Base-by-base conservation (phyloP, 1,140 invertebrate species). In the Pseudomyrmex concolor region DNA sequence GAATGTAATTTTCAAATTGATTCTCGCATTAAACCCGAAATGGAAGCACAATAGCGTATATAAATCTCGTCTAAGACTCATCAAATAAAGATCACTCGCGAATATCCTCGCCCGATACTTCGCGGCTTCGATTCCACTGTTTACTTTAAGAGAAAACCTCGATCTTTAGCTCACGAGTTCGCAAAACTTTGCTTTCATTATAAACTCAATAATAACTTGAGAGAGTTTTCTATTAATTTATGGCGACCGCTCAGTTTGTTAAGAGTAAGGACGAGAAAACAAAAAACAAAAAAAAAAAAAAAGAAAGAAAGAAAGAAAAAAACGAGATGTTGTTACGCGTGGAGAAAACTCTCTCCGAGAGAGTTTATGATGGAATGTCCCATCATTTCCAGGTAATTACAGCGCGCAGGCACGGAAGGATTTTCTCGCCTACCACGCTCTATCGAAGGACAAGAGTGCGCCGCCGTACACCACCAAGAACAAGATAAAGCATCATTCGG, bases 401-500 rank as follows among this genome's bases (percentile, higher is more conserved):
- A 80, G 76, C 76, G 76, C 54, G 8, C 76, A 80, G 45, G 76
- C 76, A 71, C 76, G 76, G 8, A 80, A 80, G 45, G 76, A 80
- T 60, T 80, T 80, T 66, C 71, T 80, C 55, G 66, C 76, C 43
- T 71, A 70, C 2, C 76, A 80, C 34, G 43, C 81, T 54, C 50
- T 76, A 0, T 34, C 83, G 1, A 89, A 85, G 45, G 34, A 17
- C 73, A 87, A 80, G 77, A 76, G 91, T 78, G 91, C 91, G 64
- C 84, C 80, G 72, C 84, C 80, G 72, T 76, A 88, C 22, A 55
- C 63, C 22, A 62, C 64, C 9, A 81, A 68, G 81, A 90, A 64
- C 81, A 84, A 84, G 86, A 89, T 85, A 63, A 92, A 90, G 70
- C 84, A 91, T 50, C 89, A 92, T 57, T 63, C 84, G 57, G 86